phyloP scores from a whole-genome alignment of 2,888 invertebrate species.

The Agriopis leucophaearia region DNA sequence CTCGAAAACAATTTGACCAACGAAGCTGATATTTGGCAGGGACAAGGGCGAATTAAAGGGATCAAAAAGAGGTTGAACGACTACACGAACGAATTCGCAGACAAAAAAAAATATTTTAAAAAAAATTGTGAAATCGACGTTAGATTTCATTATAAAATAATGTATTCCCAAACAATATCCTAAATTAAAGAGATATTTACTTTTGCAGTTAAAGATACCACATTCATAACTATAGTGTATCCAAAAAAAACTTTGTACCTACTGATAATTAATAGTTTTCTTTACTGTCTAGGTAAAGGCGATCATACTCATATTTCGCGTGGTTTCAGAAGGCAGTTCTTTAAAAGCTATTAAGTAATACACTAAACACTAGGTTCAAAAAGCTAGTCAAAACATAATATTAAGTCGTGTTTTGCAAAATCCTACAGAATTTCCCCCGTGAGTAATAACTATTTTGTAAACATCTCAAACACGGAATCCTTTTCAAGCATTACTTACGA shows the following conservation, averaged over 20 bases:
- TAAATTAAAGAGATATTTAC: too few relatives aligned
- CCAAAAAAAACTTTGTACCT: too few relatives aligned
- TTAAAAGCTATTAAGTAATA: conserved; percentile 3
- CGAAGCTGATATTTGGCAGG: too few relatives aligned
- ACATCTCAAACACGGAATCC: conserved; percentile 34
- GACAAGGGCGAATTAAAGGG: too few relatives aligned
- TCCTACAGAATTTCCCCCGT: conserved; percentile 17
- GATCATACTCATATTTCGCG: neutral
- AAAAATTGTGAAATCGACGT: too few relatives aligned
- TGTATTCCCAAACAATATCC: too few relatives aligned
- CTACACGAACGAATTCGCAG: too few relatives aligned
- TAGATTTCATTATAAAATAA: too few relatives aligned
- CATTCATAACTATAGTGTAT: neutral
- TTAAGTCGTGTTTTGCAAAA: conserved; percentile 10
- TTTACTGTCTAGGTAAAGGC: neutral
- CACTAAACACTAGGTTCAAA: conserved; percentile 7
- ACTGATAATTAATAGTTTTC: neutral
- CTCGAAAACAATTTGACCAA: too few relatives aligned
- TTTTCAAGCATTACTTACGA: conserved; percentile 32
- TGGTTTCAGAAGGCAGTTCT: conserved; percentile 1
- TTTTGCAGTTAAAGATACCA: too few relatives aligned
- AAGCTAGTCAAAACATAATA: conserved; percentile 11
- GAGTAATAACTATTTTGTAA: conserved; percentile 32
- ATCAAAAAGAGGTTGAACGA: too few relatives aligned
- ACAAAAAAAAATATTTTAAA: too few relatives aligned